These are phyloP conservation scores for Drosophila erecta DNA, from an alignment of 1,140 invertebrate genomes.

Conservation along the genomic window DNA sequence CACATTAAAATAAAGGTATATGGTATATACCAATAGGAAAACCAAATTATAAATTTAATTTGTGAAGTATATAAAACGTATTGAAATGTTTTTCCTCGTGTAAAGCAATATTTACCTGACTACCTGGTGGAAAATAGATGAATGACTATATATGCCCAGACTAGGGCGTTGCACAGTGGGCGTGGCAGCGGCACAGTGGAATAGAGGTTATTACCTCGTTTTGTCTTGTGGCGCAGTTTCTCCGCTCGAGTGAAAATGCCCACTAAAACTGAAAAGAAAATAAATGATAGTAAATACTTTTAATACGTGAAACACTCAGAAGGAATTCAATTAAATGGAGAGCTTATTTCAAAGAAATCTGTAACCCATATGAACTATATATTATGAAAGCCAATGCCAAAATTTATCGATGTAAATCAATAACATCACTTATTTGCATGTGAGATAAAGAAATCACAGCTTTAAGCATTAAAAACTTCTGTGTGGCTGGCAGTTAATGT, in stretches of 20 bases:
- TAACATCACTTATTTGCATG: background rate
- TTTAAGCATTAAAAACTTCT: background rate
- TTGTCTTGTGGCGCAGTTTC: slow-evolving; percentile 39
- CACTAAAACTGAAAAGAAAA: slow-evolving; percentile 9
- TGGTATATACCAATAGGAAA: no score
- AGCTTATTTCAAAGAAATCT: no score
- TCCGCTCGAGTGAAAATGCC: slow-evolving; percentile 24
- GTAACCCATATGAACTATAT: background rate
- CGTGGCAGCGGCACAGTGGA: slow-evolving; percentile 31
- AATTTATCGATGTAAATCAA: background rate
- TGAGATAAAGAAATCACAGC: background rate
- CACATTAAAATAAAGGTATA: no score
- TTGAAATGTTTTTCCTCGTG: background rate
- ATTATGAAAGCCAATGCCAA: background rate
- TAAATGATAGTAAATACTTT: slow-evolving; percentile 6
- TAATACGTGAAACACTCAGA: slow-evolving; percentile 3
- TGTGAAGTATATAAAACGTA: no score
- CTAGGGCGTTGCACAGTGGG: slow-evolving; percentile 17
- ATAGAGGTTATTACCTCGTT: slow-evolving; percentile 33
- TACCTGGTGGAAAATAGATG: slow-evolving; percentile 7
- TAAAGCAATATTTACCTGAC: slow-evolving; percentile 18
- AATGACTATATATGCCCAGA: slow-evolving; percentile 27
- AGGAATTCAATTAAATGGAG: slow-evolving; percentile 8
- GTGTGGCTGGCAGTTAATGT: background rate
- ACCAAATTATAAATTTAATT: background rate